These are phyloP conservation scores for Paragorgia papillata DNA, from an alignment of 92 coral and sea anemone genomes.

Conservation along the genomic window DNA sequence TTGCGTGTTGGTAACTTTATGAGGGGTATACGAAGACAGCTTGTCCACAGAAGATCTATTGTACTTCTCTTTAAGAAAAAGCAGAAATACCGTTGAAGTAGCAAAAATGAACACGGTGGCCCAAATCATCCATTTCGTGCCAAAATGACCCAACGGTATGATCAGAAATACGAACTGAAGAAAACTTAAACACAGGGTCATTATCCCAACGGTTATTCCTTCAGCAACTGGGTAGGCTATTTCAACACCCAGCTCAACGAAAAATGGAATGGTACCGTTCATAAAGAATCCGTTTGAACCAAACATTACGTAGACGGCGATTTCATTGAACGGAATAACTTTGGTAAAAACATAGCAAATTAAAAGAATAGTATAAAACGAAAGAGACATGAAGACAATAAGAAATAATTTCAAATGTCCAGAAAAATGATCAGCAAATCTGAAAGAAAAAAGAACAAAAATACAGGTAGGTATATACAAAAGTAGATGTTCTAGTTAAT, in stretches of 20 bases:
- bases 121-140: constrained; percentile 98
- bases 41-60: constrained; percentile 75
- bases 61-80: constrained; percentile 66
- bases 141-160: constrained; percentile 86
- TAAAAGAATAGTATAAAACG: constrained; percentile 71
- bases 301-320: constrained; percentile 70
- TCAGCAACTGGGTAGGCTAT: constrained; percentile 96
- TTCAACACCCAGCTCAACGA: constrained; percentile 90
- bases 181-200: constrained; percentile 70
- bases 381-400: constrained; percentile 61
- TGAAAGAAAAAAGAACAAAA: constrained; percentile 20
- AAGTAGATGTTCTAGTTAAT: no score
- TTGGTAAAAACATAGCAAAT: constrained; percentile 85
- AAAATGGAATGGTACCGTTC: constrained; percentile 75
- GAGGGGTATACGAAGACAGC: no score
- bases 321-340: constrained; percentile 75
- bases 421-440: constrained; percentile 90
- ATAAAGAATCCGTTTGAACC: constrained; percentile 67
- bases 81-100: constrained; percentile 69
- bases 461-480: no score
- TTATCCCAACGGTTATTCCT: constrained; percentile 88
- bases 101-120: constrained; percentile 74
- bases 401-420: constrained; percentile 76
- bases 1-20: no score
- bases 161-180: constrained; percentile 78